Conservation (phyloP, 35 echinoderm and acorn worm genomes). For the Antedon bifida region DNA sequence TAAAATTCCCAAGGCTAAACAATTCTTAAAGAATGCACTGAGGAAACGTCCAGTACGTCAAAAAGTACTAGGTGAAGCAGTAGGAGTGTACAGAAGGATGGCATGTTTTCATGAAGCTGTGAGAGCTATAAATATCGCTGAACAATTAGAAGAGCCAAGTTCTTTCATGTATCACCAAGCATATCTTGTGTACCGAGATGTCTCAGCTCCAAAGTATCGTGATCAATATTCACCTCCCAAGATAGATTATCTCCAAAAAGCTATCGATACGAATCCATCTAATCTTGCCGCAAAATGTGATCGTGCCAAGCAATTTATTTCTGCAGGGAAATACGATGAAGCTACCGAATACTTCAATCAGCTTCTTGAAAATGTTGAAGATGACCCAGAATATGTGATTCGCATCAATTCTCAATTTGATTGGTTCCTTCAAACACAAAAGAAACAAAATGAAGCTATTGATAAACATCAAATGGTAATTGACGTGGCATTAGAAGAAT, state of each 20-base stretch:
- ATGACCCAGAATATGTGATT: neutral
- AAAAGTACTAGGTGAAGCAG: neutral
- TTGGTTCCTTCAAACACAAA: neutral
- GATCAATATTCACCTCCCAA: neutral
- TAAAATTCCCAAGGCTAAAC: neutral
- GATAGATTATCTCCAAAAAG: neutral
- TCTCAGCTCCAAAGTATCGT: no score
- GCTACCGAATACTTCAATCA: neutral
- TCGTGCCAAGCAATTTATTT: neutral
- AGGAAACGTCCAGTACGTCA: neutral
- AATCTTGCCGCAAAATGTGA: neutral
- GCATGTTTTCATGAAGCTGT: neutral
- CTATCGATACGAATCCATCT: neutral
- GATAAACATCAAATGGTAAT: neutral
- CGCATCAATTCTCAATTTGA: neutral
- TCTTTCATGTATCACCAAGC: neutral
- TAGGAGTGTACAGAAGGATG: neutral
- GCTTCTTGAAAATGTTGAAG: neutral
- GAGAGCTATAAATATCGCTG: neutral
- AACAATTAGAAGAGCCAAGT: neutral
- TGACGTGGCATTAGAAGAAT: neutral
- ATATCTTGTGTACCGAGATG: neutral
- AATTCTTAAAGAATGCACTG: neutral
- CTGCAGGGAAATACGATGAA: neutral
- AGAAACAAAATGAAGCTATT: neutral